Base-by-base conservation (phyloP, 2,888 invertebrate genomes). In the Bombyx huttoni region DNA sequence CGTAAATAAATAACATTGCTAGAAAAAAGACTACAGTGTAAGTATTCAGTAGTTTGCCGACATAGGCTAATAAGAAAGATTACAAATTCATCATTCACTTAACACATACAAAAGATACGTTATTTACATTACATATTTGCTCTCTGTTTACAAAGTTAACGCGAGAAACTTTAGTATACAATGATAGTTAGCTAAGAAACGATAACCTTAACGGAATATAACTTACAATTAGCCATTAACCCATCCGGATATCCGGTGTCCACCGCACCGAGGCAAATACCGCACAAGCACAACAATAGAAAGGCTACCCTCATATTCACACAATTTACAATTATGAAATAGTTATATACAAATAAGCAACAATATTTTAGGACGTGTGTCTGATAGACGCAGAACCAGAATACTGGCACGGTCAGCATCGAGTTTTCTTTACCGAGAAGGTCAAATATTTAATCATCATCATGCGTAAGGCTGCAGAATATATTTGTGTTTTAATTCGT, bases 191-290 rank as follows among this genome's bases (percentile, higher is more conserved):
- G 24, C 24, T 24, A 24, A 33, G 12, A 24, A 9, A 49, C 13
- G 1, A 13, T 33, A 50, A 33, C 1, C 46, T 33, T 34, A 49
- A 10, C 13, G 8, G 24, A 34, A 14, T 10, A n/a, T 1, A n/a
- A 75, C 81, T 78, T 58, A 84, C 85, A 86, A 34, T 84, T 76
- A 2, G 81, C 75, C 76, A 85, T 74, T 34, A 74, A 64, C 7
- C 85, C 85, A 0, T 76, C 76, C 0, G 85, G 82, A 53, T 65
- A 65, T 3, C 81, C 84, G 1, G 72, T 72, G 46, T 81, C 73
- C 24, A 68, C 61, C 1, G 58, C 56, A 3, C 63, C 66, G 13
- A 61, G 46, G 52, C 55, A 61, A 34, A 63, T 53, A 45, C 55
- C 61, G 56, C 60, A 64, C 48, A 65, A 13, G 49, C 60, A 52